Conservation (phyloP, 2,888 invertebrate genomes). For the Monochamus alternatus region DNA sequence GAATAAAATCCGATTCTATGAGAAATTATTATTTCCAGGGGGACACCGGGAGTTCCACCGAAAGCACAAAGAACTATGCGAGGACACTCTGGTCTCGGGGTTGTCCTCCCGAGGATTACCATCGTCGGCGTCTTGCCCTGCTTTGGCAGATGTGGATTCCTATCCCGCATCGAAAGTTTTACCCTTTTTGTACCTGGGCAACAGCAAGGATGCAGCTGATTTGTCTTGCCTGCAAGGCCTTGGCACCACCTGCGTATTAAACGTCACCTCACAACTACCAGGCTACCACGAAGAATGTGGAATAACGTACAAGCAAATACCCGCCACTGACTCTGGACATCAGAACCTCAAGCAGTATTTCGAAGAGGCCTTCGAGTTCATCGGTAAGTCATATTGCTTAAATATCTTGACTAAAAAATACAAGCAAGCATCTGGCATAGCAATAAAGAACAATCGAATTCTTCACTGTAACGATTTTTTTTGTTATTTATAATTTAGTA, state of each 20-base stretch:
- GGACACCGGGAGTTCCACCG: constrained; percentile 82
- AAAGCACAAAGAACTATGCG: constrained; percentile 82
- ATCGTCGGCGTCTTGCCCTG: constrained; percentile 72
- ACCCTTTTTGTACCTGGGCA: constrained; percentile 87
- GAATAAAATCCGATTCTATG: no score
- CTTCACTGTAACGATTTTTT: no score
- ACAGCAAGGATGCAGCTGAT: constrained; percentile 86
- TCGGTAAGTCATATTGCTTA: constrained; percentile 75
- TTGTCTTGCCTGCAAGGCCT: constrained; percentile 77
- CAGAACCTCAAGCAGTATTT: constrained; percentile 92
- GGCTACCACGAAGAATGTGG: constrained; percentile 80
- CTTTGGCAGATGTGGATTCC: constrained; percentile 78
- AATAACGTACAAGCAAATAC: constrained; percentile 83
- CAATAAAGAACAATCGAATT: no score
- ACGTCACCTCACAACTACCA: constrained; percentile 85
- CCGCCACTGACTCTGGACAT: constrained; percentile 87
- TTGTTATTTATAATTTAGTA: constrained; percentile 1
- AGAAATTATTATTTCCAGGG: constrained; percentile 71
- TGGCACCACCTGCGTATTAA: constrained; percentile 85
- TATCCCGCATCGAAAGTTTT: constrained; percentile 86
- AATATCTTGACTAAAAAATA: not conserved
- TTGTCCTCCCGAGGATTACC: constrained; percentile 64
- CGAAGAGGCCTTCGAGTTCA: constrained; percentile 89
- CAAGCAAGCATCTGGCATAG: not conserved
- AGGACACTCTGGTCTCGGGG: constrained; percentile 76